A percentile compares a stretch with the other conserved stretches of the same genome.
Evolutionary conservation across 1,140 invertebrate species (phyloP).

Genomic region (Druon quercuslanigerum): DNA sequence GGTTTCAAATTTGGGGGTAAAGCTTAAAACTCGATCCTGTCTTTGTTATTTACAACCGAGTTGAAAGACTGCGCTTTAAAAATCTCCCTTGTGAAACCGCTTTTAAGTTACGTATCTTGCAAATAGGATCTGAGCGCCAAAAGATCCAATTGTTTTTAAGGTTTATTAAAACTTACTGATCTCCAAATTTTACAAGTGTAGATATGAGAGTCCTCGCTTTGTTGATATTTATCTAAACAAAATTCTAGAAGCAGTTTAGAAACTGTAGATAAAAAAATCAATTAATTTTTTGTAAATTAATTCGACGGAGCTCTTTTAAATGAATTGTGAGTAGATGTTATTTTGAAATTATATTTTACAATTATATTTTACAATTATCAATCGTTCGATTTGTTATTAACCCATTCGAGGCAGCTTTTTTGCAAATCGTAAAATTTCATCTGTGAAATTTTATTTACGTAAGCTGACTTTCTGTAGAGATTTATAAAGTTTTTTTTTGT

Average conservation of each 20-base stretch:
- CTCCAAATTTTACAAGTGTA: constrained; percentile 29
- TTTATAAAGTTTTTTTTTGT: constrained; percentile 10
- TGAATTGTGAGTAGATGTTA: not conserved
- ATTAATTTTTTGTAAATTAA: constrained; percentile 33
- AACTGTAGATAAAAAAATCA: constrained; percentile 18
- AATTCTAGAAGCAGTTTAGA: constrained; percentile 33
- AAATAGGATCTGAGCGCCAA: constrained; percentile 10
- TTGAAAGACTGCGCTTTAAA: constrained; percentile 27
- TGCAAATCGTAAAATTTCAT: constrained; percentile 13
- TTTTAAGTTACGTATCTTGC: constrained; percentile 10
- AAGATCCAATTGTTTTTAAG: constrained; percentile 5
- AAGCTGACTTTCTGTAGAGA: not conserved
- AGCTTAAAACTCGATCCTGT: not conserved
- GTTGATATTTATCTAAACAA: constrained; percentile 34
- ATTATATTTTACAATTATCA: not conserved
- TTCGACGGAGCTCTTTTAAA: constrained; percentile 25
- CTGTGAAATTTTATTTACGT: constrained; percentile 39
- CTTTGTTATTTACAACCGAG: not conserved
- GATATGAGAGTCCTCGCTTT: constrained; percentile 19
- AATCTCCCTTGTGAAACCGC: not conserved
- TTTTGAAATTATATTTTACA: not conserved
- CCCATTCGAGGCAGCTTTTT: not conserved
- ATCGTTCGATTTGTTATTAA: constrained; percentile 23
- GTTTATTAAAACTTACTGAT: constrained; percentile 29
- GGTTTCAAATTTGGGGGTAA: not conserved